Evolutionary conservation across 2,113 vertebrate genomes (phyloP), one percentile per base, ranked within the genome.

Genomic region (Apus apus): DNA sequence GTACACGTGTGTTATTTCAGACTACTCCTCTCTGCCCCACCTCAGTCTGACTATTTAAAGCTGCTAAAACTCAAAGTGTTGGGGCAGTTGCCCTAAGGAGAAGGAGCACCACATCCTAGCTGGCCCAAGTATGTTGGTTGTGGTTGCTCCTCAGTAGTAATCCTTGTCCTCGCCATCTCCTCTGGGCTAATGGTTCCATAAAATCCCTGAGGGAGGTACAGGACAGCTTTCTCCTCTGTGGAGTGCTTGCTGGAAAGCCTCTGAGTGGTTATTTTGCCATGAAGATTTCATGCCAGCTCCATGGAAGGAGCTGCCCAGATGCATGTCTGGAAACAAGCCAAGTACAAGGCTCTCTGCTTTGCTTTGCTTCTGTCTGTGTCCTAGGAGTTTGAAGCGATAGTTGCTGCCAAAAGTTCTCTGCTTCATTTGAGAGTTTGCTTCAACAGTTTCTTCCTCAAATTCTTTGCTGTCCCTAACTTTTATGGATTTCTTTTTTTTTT

Each of bases 241-340:
- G 21, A 22, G 20, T 30, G 29, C 53, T 60, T 38, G 38, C 45
- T 91, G 79, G 30, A 50, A 91, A 72, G 54, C 40, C 12, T 62
- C 58, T 9, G 51, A 54, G 14, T 22, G 43, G 32, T 61, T 30
- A 68, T 36, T 13, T n/a, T 77, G 54, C 32, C 22, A 3, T 38
- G 53, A 60, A 53, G n/a, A 18, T 53, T 58, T 66, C 40, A 8
- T 20, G 19, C 13, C 57, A 56, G 50, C 16, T 51, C 30, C 21
- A 30, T 78, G n/a, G 38, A 56, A 68, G 38, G 57, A 9, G 38
- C 20, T 84, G 11, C 32, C 32, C 43, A 60, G 65, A 15, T 66
- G 11, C 3, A 1, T 5, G 14, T 27, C 0, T 1, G 26, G 51
- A 80, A 83, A 38, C 2, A 5, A 66, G 40, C 29, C 3, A 1